Evolutionary conservation across 2,797 vertebrate genomes (phyloP), one percentile per base, ranked within the genome.

Genomic region (Fistularia commersonii): DNA sequence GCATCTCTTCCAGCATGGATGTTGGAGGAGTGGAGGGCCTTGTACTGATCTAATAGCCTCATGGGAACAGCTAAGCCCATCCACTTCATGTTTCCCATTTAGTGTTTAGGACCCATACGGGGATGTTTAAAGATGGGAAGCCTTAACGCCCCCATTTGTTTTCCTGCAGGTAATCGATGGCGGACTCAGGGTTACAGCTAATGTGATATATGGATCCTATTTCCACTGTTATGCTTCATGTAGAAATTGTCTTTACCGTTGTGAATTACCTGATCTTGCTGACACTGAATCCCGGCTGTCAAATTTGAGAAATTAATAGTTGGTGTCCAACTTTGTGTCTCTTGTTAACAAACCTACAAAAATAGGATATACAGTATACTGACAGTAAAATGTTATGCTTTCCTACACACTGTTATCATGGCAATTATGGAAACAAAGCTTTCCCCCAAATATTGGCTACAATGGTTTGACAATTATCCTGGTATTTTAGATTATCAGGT

Each of bases 181-280:
- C 69, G 72, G 83, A 77, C 84, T 79, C 82, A 72, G 80, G 80
- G 84, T 81, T 79, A 75, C 76, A 80, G 87, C 82, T 88, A 88
- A 90, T 87, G 83, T 91, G 89, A 91, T 91, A 90, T 91, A 91
- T 90, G 87, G 72, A 60, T 82, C 77, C 87, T 79, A 90, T 91
- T 90, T 88, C 84, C 72, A 56, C 83, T 85, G 86, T 87, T 89
- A 89, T 90, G 89, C 88, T 84, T 88, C 86, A 88, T 75, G 83
- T 90, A 90, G 83, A 90, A 89, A 88, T 83, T 81, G 83, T 89
- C 87, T 87, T 72, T 71, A 82, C 69, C 85, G 87, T 88, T 89
- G 87, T 89, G 89, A 89, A 90, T 87, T 82, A 76, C 53, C 64
- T 71, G 44, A 61, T 82, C 79, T 75, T 82, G 87, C 89, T 88